A percentile compares a stretch with the other conserved stretches of the same genome.
Conservation (phyloP, 2,888 invertebrate species). For the Tetanocera ferruginea region DNA sequence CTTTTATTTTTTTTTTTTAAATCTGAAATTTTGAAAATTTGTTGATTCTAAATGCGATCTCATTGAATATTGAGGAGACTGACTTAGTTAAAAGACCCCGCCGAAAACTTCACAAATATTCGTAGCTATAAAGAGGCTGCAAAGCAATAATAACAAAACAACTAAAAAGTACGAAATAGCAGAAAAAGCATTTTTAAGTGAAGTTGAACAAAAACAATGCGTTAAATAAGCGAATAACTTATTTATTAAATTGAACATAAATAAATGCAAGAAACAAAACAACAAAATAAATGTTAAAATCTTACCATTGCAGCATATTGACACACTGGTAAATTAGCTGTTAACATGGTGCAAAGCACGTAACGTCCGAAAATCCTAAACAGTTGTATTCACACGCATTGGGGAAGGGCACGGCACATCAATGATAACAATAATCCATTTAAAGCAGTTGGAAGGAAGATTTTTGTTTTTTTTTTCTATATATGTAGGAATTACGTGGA, state of each 20-base stretch:
- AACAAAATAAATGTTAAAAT: constrained; percentile 10
- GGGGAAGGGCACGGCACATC: neutral
- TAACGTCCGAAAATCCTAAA: neutral
- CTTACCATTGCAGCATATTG: constrained; percentile 59
- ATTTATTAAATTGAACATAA: too few relatives aligned
- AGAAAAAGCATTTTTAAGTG: neutral
- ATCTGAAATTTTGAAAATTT: too few relatives aligned
- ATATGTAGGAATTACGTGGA: neutral
- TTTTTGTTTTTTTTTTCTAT: neutral
- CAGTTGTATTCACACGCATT: neutral
- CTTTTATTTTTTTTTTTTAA: too few relatives aligned
- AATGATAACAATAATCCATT: neutral
- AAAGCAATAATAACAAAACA: too few relatives aligned
- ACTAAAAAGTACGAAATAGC: neutral
- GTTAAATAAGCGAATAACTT: neutral
- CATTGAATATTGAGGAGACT: too few relatives aligned
- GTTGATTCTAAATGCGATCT: too few relatives aligned
- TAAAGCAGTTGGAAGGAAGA: neutral
- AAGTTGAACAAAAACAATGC: neutral
- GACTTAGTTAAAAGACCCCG: too few relatives aligned
- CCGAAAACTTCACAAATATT: neutral
- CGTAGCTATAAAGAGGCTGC: neutral
- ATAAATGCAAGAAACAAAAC: neutral
- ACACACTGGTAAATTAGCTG: constrained; percentile 57
- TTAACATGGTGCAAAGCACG: constrained; percentile 52